A percentile compares a stretch with the other conserved stretches of the same genome.
Conservation (phyloP, 1,140 invertebrate genomes). For the Zaprionus davidi region DNA sequence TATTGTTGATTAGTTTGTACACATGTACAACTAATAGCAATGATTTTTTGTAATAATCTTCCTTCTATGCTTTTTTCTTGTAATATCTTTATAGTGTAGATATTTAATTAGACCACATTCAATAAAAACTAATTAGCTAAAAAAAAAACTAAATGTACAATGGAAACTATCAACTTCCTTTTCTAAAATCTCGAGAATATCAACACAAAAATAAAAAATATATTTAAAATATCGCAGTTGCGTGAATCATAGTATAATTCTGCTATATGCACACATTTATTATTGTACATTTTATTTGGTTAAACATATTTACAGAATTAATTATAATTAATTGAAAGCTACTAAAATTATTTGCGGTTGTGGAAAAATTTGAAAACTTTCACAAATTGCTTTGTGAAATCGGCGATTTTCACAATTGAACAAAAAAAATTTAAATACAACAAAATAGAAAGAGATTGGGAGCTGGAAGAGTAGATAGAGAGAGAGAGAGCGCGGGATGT, state of each 20-base stretch:
- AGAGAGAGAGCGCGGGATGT: neutral
- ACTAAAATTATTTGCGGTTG: constrained; percentile 8
- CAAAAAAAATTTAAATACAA: constrained; percentile 62
- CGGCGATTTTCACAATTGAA: constrained; percentile 63
- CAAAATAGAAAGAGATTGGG: constrained; percentile 1
- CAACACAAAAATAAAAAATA: no score
- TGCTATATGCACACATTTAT: neutral
- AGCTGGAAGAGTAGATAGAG: neutral
- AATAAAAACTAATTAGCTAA: no score
- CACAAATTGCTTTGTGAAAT: constrained; percentile 61
- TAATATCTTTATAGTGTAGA: no score
- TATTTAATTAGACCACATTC: no score
- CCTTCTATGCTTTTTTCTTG: no score
- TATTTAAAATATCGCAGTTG: no score
- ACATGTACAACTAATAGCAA: no score
- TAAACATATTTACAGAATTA: neutral
- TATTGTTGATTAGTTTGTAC: no score
- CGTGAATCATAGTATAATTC: neutral
- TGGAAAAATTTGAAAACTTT: constrained; percentile 62
- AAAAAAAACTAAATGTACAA: no score
- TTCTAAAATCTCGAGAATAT: no score
- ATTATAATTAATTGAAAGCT: constrained; percentile 15
- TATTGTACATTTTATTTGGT: neutral
- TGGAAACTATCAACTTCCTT: no score
- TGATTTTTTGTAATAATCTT: no score